Conservation (phyloP, 2,888 invertebrate species). For the Noctua janthe region DNA sequence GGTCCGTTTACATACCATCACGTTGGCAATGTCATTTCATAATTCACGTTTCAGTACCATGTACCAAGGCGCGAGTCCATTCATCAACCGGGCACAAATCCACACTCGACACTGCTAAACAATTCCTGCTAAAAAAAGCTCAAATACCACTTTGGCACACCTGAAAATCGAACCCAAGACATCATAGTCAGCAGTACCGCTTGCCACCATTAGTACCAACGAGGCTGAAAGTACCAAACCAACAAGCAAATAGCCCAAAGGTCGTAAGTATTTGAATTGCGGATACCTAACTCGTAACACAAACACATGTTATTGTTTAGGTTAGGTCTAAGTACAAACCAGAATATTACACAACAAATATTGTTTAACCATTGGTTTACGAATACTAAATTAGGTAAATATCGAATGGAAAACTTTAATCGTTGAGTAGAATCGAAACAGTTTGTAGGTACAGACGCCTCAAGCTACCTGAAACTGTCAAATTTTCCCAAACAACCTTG, state of each 20-base stretch:
- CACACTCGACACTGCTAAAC: background rate
- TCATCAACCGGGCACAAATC: background rate
- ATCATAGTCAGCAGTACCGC: background rate
- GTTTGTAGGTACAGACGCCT: background rate
- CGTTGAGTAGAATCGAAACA: background rate
- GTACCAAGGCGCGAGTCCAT: background rate
- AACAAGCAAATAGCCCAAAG: conserved; percentile 23
- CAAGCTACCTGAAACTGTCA: too few relatives aligned
- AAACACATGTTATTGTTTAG: conserved; percentile 48
- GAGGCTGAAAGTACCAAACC: conserved; percentile 1
- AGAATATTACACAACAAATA: conserved; percentile 32
- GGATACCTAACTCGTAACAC: conserved; percentile 35
- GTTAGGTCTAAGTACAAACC: conserved; percentile 36
- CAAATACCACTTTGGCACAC: background rate
- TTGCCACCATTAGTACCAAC: background rate
- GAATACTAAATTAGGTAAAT: conserved; percentile 13
- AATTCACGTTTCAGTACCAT: too few relatives aligned
- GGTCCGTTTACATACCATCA: background rate
- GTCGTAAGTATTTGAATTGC: conserved; percentile 29
- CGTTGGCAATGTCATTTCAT: background rate
- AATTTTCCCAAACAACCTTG: too few relatives aligned
- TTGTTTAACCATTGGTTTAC: background rate
- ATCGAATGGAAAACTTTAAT: background rate
- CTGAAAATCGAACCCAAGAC: background rate
- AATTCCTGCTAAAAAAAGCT: background rate